phyloP scores from a whole-genome alignment of 1,140 invertebrate species.

The Dermatophagoides farinae region DNA sequence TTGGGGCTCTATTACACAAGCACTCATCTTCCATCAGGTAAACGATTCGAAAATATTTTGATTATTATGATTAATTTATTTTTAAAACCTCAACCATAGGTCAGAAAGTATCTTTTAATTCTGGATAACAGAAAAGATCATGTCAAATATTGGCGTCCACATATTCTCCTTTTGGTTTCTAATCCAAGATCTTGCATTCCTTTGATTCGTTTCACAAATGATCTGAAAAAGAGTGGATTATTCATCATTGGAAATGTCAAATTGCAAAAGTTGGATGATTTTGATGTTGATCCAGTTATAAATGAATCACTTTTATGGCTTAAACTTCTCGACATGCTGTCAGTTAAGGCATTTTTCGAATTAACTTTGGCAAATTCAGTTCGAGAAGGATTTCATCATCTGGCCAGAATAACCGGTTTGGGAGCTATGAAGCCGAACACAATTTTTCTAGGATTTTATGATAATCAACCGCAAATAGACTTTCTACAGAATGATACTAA shows the following conservation, averaged over 20 bases:
- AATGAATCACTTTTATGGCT: slow-evolving; percentile 68
- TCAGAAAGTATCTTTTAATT: slow-evolving; percentile 84
- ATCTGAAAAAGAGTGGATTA: slow-evolving; percentile 91
- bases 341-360: slow-evolving; percentile 91
- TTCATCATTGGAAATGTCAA: slow-evolving; percentile 86
- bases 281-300: slow-evolving; percentile 40
- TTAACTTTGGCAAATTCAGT: slow-evolving; percentile 65
- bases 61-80: neutral
- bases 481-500: slow-evolving; percentile 36
- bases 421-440: slow-evolving; percentile 99
- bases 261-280: slow-evolving; percentile 25
- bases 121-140: slow-evolving; percentile 89
- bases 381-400: slow-evolving; percentile 70
- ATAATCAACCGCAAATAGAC: slow-evolving; percentile 45
- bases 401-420: slow-evolving; percentile 73
- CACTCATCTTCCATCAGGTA: slow-evolving; percentile 93
- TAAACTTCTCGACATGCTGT: slow-evolving; percentile 60
- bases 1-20: slow-evolving; percentile 96
- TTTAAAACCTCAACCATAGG: slow-evolving; percentile 29
- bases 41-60: neutral
- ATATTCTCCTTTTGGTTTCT: slow-evolving; percentile 76
- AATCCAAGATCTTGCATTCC: slow-evolving; percentile 73
- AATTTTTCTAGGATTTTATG: slow-evolving; percentile 62
- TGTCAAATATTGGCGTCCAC: slow-evolving; percentile 96
- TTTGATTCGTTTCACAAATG: slow-evolving; percentile 90